Percentiles rank a stretch among this genome's conserved stretches.
Conservation (phyloP, 2,888 invertebrate genomes). For the Phengaris alcon region DNA sequence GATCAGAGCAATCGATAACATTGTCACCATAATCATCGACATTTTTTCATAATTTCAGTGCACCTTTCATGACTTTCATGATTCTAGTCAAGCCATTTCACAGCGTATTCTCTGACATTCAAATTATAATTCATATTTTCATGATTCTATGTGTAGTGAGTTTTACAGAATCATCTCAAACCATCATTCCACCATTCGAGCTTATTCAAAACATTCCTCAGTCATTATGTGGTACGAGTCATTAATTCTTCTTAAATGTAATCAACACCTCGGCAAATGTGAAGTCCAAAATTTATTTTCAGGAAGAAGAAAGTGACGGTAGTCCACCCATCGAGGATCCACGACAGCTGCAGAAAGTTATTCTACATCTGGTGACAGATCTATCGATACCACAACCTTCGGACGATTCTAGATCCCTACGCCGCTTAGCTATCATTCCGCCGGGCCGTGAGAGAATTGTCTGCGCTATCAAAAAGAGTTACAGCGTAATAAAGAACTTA, state of each 20-base stretch:
- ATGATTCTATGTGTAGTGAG: too few relatives aligned
- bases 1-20: not conserved
- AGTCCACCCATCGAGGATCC: conserved; percentile 81
- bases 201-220: not conserved
- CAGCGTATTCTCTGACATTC: not conserved
- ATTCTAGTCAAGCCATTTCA: not conserved
- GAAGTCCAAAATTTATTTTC: not conserved
- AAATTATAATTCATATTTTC: not conserved
- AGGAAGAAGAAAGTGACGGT: not conserved
- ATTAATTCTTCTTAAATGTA: not conserved
- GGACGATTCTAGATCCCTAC: conserved; percentile 24
- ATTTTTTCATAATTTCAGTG: conserved; percentile 1
- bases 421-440: conserved; percentile 54
- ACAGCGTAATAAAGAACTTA: conserved; percentile 50
- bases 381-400: conserved; percentile 51
- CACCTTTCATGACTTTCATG: not conserved
- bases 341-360: conserved; percentile 82
- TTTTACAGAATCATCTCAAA: too few relatives aligned
- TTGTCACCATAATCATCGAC: not conserved
- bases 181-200: not conserved
- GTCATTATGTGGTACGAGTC: not conserved
- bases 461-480: conserved; percentile 61
- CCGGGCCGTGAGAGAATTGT: conserved; percentile 58
- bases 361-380: conserved; percentile 79
- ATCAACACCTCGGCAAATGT: not conserved